A percentile compares a stretch with the other conserved stretches of the same genome.
Evolutionary conservation across 2,113 vertebrate genomes (phyloP).

Genomic region (Menura novaehollandiae): DNA sequence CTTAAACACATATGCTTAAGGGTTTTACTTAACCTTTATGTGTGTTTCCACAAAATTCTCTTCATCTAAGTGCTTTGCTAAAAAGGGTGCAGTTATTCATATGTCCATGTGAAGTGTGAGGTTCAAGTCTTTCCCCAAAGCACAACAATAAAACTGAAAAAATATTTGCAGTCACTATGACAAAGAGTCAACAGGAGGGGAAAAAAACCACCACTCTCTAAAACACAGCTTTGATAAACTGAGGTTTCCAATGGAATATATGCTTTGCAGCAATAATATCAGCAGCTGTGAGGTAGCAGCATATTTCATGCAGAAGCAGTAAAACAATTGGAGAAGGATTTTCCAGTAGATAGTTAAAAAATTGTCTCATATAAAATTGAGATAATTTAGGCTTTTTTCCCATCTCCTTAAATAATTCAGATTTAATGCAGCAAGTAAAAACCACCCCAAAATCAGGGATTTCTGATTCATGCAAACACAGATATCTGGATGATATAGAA

Average conservation of each 20-base stretch:
- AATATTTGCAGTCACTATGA: not conserved
- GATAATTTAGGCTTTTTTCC: not conserved
- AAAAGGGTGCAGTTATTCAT: not conserved
- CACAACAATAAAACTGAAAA: not conserved
- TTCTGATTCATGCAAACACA: not conserved
- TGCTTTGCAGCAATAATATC: not conserved
- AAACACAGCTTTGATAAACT: not conserved
- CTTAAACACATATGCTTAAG: not conserved
- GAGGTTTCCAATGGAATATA: not conserved
- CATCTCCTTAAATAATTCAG: not conserved
- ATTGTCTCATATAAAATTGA: not conserved
- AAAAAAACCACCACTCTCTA: not conserved
- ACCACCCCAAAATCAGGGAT: not conserved
- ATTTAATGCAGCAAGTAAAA: not conserved
- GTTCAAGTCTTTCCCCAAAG: constrained; percentile 1
- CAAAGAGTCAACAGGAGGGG: not conserved
- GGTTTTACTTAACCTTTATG: constrained; percentile 1
- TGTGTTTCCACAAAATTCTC: not conserved
- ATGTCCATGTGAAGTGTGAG: not conserved
- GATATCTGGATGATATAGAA: not conserved
- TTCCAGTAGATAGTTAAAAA: not conserved
- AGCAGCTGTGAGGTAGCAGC: not conserved
- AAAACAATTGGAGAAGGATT: not conserved
- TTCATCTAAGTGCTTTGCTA: not conserved
- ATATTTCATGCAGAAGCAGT: not conserved